Evolutionary conservation across 2,113 vertebrate species (phyloP), one percentile per base, ranked within the genome.

Genomic region (Corythaixoides concolor): DNA sequence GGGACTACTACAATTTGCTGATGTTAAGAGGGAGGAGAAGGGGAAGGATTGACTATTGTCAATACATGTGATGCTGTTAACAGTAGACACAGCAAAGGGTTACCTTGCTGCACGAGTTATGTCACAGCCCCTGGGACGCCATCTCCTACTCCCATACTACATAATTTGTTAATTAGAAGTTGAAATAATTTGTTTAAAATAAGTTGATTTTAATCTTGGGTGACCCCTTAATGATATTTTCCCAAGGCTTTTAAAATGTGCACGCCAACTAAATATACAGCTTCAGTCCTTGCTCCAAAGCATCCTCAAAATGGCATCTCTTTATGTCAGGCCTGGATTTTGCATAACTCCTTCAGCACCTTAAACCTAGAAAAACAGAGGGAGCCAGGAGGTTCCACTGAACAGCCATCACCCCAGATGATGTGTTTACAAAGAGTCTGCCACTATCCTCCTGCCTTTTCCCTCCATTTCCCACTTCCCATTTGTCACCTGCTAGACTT

Each of bases 191-290:
- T 75, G 32, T 64, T 79, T 59, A 64, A 83, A 87, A 56, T 62
- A 4, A 64, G 13, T 62, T 91, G 15, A 58, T 79, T 84, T 89
- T 89, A 33, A 64, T 81, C 72, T 81, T 78, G 37, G 21, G 33
- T 81, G 35, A 49, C 15, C 30, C 28, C 23, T 45, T 79, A 35
- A 60, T 66, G 66, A 58, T 72, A 5, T 94, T 94, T 23, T 83
- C 79, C 88, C 33, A 74, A 68, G 53, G n/a, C 64, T 92, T 96
- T 91, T 78, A 45, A 93, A 94, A 67, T 28, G 47, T 64, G 60
- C 60, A 81, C 23, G 35, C 73, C 83, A 60, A 93, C 80, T 95
- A 90, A 96, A 95, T 95, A 90, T 93, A 91, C 92, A 94, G 88
- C 88, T 97, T 90, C 43, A 78, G 19, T 74, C 73, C 30, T 39